Percentiles rank a stretch among this genome's conserved stretches.
Evolutionary conservation across 2,888 invertebrate genomes (phyloP).

Genomic region (Thereva nobilitata): DNA sequence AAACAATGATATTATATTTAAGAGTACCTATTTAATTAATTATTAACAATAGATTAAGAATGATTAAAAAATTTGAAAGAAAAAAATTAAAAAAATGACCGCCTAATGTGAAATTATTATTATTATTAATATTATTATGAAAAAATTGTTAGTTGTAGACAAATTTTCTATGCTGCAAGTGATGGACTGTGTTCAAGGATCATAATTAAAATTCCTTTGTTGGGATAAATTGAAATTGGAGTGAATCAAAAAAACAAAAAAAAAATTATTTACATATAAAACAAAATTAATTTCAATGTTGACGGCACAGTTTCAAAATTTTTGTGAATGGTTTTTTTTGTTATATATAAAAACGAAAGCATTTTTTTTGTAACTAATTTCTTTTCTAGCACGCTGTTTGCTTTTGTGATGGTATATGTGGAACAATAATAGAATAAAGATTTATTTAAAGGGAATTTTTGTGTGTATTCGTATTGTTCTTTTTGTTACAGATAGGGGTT

Average conservation of each 20-base stretch:
- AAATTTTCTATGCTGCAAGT: not conserved
- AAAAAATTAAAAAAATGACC: too few species aligned
- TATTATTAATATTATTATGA: too few species aligned
- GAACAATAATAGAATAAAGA: constrained; percentile 33
- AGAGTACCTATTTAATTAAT: too few species aligned
- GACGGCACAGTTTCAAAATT: constrained; percentile 1
- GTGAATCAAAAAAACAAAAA: not conserved
- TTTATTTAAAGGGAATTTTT: constrained; percentile 4
- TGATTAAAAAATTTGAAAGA: too few species aligned
- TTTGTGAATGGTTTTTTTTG: constrained; percentile 14
- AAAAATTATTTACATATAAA: constrained; percentile 15
- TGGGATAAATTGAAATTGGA: not conserved
- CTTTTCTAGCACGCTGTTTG: constrained; percentile 30
- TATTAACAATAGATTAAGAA: too few species aligned
- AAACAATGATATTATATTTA: too few species aligned
- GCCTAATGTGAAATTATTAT: too few species aligned
- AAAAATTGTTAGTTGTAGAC: too few species aligned
- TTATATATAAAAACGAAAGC: constrained; percentile 3
- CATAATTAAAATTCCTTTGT: not conserved
- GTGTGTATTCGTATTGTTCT: not conserved
- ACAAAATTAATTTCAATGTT: constrained; percentile 7
- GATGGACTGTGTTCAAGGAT: constrained; percentile 8
- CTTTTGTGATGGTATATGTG: constrained; percentile 34
- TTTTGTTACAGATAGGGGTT: too few species aligned
- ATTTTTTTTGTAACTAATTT: constrained; percentile 2